A percentile compares a stretch with the other conserved stretches of the same genome.
Conservation (phyloP, 2,113 vertebrate genomes). For the Thymallus thymallus region DNA sequence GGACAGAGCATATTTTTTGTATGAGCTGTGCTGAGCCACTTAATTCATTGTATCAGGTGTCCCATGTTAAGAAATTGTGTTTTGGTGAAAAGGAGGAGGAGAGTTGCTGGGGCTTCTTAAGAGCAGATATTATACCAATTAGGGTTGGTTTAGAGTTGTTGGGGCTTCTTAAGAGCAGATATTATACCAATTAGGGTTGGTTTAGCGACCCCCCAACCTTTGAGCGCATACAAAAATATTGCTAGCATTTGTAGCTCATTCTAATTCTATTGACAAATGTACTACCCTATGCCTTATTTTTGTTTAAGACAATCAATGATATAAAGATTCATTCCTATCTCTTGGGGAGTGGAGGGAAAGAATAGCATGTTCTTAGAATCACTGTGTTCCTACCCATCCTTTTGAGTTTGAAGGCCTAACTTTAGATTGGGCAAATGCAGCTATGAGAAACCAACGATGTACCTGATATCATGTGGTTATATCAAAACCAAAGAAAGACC, state of each 20-base stretch:
- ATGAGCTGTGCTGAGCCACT: conserved; percentile 37
- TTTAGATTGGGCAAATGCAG: conserved; percentile 63
- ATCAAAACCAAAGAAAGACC: conserved; percentile 65
- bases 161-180: conserved; percentile 20
- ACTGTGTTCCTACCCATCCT: conserved; percentile 32
- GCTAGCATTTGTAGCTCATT: conserved; percentile 53
- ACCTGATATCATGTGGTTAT: conserved; percentile 42
- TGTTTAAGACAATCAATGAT: conserved; percentile 26
- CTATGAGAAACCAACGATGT: conserved; percentile 60
- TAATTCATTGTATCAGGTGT: conserved; percentile 47
- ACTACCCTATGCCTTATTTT: conserved; percentile 43
- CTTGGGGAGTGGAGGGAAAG: conserved; percentile 30
- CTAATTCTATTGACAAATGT: conserved; percentile 33
- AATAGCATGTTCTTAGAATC: conserved; percentile 20
- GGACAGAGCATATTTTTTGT: conserved; percentile 34
- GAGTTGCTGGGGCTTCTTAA: no score
- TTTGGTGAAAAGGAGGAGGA: conserved; percentile 29
- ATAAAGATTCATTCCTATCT: conserved; percentile 44
- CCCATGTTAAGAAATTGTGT: conserved; percentile 25
- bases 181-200: not conserved
- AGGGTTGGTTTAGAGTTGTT: no score
- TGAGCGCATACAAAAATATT: not conserved
- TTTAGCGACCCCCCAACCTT: not conserved
- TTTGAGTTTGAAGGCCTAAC: conserved; percentile 22
- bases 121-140: no score